Evolutionary conservation across 2,888 invertebrate genomes (phyloP).

Genomic region (Plagodis pulveraria): DNA sequence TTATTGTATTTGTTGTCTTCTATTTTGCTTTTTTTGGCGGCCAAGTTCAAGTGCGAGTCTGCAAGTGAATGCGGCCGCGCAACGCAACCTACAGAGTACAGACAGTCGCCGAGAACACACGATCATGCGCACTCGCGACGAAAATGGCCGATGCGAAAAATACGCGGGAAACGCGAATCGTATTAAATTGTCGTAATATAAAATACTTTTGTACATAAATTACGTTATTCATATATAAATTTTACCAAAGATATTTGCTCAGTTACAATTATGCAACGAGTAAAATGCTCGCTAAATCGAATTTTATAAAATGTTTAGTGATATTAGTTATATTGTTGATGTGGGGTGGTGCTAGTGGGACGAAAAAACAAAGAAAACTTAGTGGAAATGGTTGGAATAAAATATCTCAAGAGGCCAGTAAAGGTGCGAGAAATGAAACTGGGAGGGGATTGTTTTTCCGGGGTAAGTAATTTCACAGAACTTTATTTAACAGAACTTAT

Average conservation of each 20-base stretch:
- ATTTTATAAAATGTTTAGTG: conserved; percentile 54
- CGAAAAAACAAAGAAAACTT: conserved; percentile 50
- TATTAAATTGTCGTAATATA: conserved; percentile 9
- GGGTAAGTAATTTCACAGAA: conserved; percentile 44
- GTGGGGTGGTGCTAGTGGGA: conserved; percentile 48
- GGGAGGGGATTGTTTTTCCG: conserved; percentile 60
- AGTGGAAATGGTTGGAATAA: conserved; percentile 31
- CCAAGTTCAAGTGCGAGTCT: conserved; percentile 39
- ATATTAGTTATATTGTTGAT: conserved; percentile 50
- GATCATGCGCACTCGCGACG: conserved; percentile 61
- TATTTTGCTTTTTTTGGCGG: conserved; percentile 46
- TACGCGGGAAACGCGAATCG: conserved; percentile 59
- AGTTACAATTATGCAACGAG: conserved; percentile 64
- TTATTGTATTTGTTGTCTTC: conserved; percentile 25
- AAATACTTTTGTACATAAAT: conserved; percentile 13
- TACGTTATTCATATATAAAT: conserved; percentile 25
- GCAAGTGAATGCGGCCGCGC: conserved; percentile 13
- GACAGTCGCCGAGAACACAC: conserved; percentile 51
- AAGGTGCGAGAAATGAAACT: conserved; percentile 38
- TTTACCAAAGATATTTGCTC: conserved; percentile 52
- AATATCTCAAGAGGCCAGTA: conserved; percentile 27
- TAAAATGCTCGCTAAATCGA: conserved; percentile 68
- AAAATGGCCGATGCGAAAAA: conserved; percentile 57
- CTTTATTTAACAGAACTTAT: no score
- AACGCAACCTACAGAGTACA: no score